Conservation (phyloP, 2,888 invertebrate species). For the Chrysolina oricalcia region DNA sequence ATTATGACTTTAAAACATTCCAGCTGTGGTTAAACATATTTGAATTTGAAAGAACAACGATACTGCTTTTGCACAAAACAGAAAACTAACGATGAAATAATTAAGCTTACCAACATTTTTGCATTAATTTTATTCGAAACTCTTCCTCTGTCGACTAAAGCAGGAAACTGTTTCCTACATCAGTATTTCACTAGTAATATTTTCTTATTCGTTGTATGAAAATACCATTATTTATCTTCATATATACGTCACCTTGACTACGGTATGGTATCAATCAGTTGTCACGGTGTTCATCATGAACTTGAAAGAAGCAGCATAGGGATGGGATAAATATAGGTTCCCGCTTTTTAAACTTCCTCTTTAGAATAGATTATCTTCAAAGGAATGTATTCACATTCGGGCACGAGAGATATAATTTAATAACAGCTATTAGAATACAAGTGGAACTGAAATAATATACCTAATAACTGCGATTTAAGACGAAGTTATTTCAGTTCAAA, state of each 20-base stretch:
- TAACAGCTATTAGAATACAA: not conserved
- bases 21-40: too few species aligned
- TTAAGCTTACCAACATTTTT: too few species aligned
- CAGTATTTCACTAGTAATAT: not conserved
- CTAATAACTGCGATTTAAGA: too few species aligned
- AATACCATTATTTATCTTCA: not conserved
- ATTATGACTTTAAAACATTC: too few species aligned
- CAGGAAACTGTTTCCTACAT: not conserved
- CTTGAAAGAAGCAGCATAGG: constrained; percentile 22
- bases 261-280: constrained; percentile 5
- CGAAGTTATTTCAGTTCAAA: too few species aligned
- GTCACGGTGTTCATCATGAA: constrained; percentile 26
- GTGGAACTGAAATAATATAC: too few species aligned
- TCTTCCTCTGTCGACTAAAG: too few species aligned
- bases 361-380: constrained; percentile 14
- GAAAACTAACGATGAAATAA: too few species aligned
- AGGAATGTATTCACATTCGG: constrained; percentile 5
- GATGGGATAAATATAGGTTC: constrained; percentile 30
- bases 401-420: constrained; percentile 6
- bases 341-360: constrained; percentile 26
- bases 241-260: not conserved
- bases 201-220: not conserved
- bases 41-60: too few species aligned
- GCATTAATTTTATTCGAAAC: too few species aligned
- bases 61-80: too few species aligned